Evolutionary conservation across 2,113 vertebrate genomes (phyloP), one percentile per base, ranked within the genome.

Genomic region (Orycteropus afer): DNA sequence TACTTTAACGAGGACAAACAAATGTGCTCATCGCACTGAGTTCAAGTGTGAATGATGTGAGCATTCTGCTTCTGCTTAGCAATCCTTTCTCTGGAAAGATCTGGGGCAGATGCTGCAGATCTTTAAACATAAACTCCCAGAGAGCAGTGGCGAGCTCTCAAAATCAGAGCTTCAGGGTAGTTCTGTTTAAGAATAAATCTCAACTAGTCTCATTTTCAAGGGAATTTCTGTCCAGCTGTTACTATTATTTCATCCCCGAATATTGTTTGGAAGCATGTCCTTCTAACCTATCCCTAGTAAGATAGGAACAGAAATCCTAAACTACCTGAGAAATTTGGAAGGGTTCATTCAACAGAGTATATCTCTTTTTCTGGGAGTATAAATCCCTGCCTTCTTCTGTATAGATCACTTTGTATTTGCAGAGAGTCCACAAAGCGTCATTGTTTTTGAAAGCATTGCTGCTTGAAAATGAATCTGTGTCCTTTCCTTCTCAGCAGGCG

Each of bases 1-100:
- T 51, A 0, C 96, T 92, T n/a, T 96, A 96, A 95, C 89, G 93
- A 97, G 69, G 90, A 93, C 95, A 97, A 97, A 96, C 92, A 95
- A 92, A 95, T 97, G 97, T 89, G 96, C 92, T 96, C 97, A 96
- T 84, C 63, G 1, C 67, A 7, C 53, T 32, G 57, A 96, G 85
- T 76, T 95, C 82, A 89, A 97, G 96, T 95, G 95, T 91, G 86
- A 94, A 94, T 17, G 91, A 96, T 86, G 96, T 5, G 82, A 94
- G 89, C 76, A 13, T 55, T 67, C 92, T 77, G 90, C 51, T 67
- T 57, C 63, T 69, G 81, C 81, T 86, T 55, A 12, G 40, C 85
- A 17, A 23, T 74, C 40, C 76, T 83, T 92, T 74, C 89, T 96
- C 85, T 51, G 90, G 84, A 71, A 92, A 89, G 77, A 94, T 82